A percentile compares a stretch with the other conserved stretches of the same genome.
phyloP scores from a whole-genome alignment of 1,140 invertebrate species.

The Apocrypta bakeri region DNA sequence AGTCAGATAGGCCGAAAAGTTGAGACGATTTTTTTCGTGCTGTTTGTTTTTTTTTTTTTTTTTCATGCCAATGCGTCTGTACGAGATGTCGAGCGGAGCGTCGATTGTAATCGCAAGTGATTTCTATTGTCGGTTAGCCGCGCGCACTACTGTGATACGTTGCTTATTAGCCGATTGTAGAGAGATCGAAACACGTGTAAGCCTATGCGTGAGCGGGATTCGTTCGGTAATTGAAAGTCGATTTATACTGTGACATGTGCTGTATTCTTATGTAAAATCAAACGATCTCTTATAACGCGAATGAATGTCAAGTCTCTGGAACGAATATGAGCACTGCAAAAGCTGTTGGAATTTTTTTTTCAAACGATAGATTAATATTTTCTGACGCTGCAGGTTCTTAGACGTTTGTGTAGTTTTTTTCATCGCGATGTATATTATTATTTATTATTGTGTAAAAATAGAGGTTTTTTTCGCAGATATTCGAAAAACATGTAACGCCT shows the following conservation, averaged over 20 bases:
- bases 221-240: not conserved
- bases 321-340: no score
- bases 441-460: no score
- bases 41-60: conserved; percentile 1
- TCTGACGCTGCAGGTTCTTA: no score
- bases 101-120: not conserved
- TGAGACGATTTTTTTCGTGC: not conserved
- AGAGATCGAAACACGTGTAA: not conserved
- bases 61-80: not conserved
- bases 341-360: no score
- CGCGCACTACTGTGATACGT: not conserved
- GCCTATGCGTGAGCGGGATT: not conserved
- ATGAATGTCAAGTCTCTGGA: not conserved
- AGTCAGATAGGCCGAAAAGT: not conserved
- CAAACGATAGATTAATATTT: no score
- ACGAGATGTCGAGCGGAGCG: not conserved
- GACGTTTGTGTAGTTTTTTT: no score
- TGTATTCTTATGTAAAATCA: not conserved
- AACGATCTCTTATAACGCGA: not conserved
- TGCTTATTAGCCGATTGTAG: not conserved
- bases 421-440: no score
- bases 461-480: no score
- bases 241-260: not conserved
- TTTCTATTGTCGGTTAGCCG: not conserved
- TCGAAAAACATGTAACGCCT: no score